Percentiles rank a stretch among this genome's conserved stretches.
phyloP scores from a whole-genome alignment of 1,140 invertebrate genomes.

The Nomia melanderi region DNA sequence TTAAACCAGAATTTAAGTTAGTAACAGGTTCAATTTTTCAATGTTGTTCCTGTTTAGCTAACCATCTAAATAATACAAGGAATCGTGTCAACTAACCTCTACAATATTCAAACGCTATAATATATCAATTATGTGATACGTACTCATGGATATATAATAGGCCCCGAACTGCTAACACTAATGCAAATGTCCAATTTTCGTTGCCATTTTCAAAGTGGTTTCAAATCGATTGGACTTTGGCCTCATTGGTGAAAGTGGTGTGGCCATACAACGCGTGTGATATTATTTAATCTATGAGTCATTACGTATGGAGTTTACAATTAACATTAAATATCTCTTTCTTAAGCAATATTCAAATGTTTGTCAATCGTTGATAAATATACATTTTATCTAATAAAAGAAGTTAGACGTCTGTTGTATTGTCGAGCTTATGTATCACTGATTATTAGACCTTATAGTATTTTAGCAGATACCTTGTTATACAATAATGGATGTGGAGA shows the following conservation, averaged over 20 bases:
- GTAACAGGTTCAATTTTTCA: conserved; percentile 68
- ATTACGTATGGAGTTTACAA: conserved; percentile 42
- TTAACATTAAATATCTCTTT: conserved; percentile 48
- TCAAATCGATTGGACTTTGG: conserved; percentile 77
- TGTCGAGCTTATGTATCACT: not conserved
- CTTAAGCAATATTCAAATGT: conserved; percentile 22
- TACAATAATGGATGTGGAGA: conserved; percentile 47
- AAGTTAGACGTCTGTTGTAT: not conserved
- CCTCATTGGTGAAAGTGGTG: conserved; percentile 77
- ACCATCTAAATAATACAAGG: conserved; percentile 51
- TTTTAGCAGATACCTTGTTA: conserved; percentile 52
- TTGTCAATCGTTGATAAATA: conserved; percentile 13
- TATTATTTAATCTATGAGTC: conserved; percentile 59
- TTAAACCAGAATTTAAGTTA: conserved; percentile 51
- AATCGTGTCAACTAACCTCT: conserved; percentile 48
- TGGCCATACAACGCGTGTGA: conserved; percentile 69
- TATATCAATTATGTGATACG: conserved; percentile 45
- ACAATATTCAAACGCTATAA: conserved; percentile 46
- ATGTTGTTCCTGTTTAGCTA: conserved; percentile 68
- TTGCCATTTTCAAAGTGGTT: conserved; percentile 70
- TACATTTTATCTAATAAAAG: conserved; percentile 4
- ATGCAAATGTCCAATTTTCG: conserved; percentile 78
- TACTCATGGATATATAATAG: conserved; percentile 67
- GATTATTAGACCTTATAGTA: conserved; percentile 47
- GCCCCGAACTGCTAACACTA: conserved; percentile 76